Percentiles rank a stretch among this genome's conserved stretches.
phyloP scores from a whole-genome alignment of 2,113 vertebrate genomes.

The Lycaon pictus region DNA sequence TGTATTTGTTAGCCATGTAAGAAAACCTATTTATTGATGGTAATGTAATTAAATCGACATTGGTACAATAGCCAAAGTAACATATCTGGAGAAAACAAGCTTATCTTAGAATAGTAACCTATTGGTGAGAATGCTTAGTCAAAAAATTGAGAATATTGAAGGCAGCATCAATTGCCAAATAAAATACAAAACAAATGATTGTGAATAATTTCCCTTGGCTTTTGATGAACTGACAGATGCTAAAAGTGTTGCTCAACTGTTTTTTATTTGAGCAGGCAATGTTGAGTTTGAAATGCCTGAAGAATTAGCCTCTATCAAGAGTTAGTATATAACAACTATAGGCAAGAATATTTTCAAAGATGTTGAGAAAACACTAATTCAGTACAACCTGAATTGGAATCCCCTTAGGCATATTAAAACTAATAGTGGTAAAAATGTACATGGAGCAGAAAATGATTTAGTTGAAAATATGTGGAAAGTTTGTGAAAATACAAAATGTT shows the following conservation, averaged over 20 bases:
- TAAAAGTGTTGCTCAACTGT: neutral
- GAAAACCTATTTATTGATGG: neutral
- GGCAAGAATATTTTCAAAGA: neutral
- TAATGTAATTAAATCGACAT: neutral
- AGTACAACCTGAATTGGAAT: neutral
- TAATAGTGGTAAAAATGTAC: neutral
- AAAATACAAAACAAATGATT: conserved; percentile 9
- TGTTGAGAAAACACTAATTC: neutral
- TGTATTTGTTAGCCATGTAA: neutral
- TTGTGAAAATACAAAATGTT: neutral
- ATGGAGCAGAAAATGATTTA: neutral
- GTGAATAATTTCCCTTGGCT: conserved; percentile 31
- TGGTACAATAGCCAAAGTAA: conserved; percentile 7
- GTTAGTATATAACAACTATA: neutral
- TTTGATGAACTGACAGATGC: neutral
- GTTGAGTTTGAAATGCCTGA: neutral
- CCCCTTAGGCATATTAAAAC: neutral
- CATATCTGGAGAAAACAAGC: neutral
- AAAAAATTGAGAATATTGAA: neutral
- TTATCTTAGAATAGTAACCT: neutral
- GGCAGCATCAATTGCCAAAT: neutral
- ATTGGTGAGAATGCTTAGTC: neutral
- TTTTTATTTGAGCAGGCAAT: neutral
- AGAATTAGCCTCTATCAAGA: neutral
- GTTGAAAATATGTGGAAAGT: neutral